Evolutionary conservation across 2,888 invertebrate genomes (phyloP).

Genomic region (Napeogenes inachia): DNA sequence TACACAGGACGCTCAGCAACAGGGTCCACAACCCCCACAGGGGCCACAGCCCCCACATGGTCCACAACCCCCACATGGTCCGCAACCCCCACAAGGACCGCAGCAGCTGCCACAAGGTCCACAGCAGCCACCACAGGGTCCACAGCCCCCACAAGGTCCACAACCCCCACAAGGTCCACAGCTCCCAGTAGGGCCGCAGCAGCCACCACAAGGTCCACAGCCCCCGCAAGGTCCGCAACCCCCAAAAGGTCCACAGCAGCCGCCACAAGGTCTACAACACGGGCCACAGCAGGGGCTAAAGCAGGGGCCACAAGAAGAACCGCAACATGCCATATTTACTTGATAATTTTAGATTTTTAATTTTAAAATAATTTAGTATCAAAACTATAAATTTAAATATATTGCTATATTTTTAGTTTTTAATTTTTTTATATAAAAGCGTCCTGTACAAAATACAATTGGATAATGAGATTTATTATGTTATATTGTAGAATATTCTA

Average conservation of each 20-base stretch:
- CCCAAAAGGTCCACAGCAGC: conserved; percentile 25
- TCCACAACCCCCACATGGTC: conserved; percentile 27
- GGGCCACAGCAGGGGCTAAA: conserved; percentile 42
- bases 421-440: conserved; percentile 25
- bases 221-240: conserved; percentile 18
- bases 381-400: conserved; percentile 26
- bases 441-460: conserved; percentile 41
- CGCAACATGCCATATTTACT: conserved; percentile 44
- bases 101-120: conserved; percentile 20
- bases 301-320: conserved; percentile 34
- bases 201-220: conserved; percentile 19
- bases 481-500: conserved; percentile 8
- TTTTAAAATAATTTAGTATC: conserved; percentile 24
- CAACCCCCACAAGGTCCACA: conserved; percentile 28
- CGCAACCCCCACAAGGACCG: conserved; percentile 16
- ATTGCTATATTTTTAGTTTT: conserved; percentile 25
- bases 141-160: conserved; percentile 14
- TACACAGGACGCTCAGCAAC: conserved; percentile 23
- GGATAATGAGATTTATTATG: conserved; percentile 37
- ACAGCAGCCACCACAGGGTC: conserved; percentile 22
- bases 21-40: conserved; percentile 25
- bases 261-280: conserved; percentile 37
- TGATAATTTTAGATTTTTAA: conserved; percentile 31
- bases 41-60: conserved; percentile 21
- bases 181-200: conserved; percentile 21